Conservation (phyloP, 1,140 invertebrate genomes). For the Proctacanthus coquilletti region DNA sequence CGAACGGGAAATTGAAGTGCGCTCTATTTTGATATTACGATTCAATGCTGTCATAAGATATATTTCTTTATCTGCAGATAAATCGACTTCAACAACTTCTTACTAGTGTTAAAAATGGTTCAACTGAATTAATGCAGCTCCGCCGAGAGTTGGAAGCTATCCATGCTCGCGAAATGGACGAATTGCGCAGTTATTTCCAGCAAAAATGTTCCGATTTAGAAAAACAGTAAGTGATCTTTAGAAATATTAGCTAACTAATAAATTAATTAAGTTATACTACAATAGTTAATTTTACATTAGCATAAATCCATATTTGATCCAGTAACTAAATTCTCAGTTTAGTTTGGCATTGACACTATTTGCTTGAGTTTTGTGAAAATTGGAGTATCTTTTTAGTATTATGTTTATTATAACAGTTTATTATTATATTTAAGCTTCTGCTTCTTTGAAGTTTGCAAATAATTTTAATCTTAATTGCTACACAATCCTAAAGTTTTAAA, state of each 20-base stretch:
- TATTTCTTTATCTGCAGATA: slow-evolving; percentile 27
- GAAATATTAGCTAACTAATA: too few relatives aligned
- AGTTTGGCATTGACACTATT: too few relatives aligned
- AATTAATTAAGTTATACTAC: too few relatives aligned
- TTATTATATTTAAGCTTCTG: too few relatives aligned
- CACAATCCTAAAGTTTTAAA: slow-evolving; percentile 6
- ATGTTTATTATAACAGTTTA: too few relatives aligned
- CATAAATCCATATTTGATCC: too few relatives aligned
- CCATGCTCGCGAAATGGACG: slow-evolving; percentile 58
- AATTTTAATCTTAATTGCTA: not conserved
- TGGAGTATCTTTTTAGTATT: too few relatives aligned
- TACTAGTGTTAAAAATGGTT: slow-evolving; percentile 33
- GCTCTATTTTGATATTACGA: slow-evolving; percentile 4
- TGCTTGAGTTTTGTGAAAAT: too few relatives aligned
- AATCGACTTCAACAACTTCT: slow-evolving; percentile 30
- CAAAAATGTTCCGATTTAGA: slow-evolving; percentile 59
- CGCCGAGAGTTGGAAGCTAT: slow-evolving; percentile 39
- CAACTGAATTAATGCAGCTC: slow-evolving; percentile 34
- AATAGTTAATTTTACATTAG: too few relatives aligned
- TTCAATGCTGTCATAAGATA: not conserved
- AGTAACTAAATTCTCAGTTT: too few relatives aligned
- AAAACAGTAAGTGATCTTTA: slow-evolving; percentile 44
- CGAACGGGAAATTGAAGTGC: slow-evolving; percentile 12
- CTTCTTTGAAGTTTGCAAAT: too few relatives aligned
- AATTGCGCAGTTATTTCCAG: slow-evolving; percentile 59